Conservation (phyloP, 2,888 invertebrate genomes). For the Pilophorus perplexus region DNA sequence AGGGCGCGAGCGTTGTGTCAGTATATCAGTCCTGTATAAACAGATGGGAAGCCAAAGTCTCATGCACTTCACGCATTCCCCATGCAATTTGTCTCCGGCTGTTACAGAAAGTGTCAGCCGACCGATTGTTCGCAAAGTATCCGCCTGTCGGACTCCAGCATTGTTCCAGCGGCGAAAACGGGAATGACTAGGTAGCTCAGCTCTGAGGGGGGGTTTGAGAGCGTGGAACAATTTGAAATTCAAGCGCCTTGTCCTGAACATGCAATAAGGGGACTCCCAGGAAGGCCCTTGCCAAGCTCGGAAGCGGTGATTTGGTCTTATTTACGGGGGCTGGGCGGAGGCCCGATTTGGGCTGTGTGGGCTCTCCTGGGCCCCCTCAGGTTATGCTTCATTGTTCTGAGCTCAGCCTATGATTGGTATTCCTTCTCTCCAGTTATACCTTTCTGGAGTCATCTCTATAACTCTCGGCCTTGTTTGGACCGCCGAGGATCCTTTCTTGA, state of each 20-base stretch:
- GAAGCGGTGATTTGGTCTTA: conserved; percentile 27
- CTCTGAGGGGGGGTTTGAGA: no score
- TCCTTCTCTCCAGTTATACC: not conserved
- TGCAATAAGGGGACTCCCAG: not conserved
- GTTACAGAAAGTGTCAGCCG: not conserved
- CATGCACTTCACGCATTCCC: not conserved
- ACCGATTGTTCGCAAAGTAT: not conserved
- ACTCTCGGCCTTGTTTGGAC: conserved; percentile 9
- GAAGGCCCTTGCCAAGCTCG: not conserved
- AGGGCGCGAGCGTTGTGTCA: no score
- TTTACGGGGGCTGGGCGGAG: conserved; percentile 6
- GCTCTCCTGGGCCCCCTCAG: no score
- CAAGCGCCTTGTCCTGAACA: conserved; percentile 4
- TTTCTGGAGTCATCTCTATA: no score
- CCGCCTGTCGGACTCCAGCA: not conserved
- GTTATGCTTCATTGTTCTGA: conserved; percentile 31
- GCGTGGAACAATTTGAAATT: conserved; percentile 16
- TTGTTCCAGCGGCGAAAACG: not conserved
- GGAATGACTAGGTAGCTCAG: not conserved
- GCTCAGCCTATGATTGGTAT: conserved; percentile 7
- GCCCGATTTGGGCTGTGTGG: conserved; percentile 23
- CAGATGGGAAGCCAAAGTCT: not conserved
- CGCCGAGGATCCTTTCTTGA: no score
- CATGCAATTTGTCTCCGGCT: conserved; percentile 1
- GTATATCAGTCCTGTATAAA: no score